phyloP scores from a whole-genome alignment of 2,113 vertebrate genomes.

The Donacobius atricapilla region DNA sequence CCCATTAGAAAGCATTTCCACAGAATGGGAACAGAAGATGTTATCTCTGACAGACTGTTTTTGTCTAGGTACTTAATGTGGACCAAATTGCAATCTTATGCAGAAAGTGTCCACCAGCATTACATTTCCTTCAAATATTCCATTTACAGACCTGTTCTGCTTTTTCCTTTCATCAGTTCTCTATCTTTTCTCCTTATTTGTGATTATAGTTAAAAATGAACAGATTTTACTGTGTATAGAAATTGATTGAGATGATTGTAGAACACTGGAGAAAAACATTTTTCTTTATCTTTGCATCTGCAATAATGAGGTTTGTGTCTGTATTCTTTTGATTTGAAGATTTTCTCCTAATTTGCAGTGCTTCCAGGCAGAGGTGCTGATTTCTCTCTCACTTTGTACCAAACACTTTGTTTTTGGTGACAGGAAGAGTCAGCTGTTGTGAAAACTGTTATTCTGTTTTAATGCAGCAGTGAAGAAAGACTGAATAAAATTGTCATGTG shows the following conservation, averaged over 20 bases:
- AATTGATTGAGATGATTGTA: background rate
- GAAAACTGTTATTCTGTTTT: slow-evolving; percentile 20
- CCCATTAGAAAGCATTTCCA: background rate
- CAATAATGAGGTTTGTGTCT: background rate
- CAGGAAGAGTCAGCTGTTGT: background rate
- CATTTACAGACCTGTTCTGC: background rate
- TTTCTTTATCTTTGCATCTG: background rate
- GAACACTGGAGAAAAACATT: background rate
- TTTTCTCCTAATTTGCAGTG: background rate
- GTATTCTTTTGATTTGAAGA: background rate
- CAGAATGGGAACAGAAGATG: background rate
- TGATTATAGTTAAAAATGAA: background rate
- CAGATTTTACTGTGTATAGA: background rate
- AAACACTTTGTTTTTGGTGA: background rate
- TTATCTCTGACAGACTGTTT: background rate
- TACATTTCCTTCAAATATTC: background rate
- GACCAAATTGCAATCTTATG: background rate
- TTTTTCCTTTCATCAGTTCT: background rate
- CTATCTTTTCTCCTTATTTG: background rate
- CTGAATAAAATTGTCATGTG: slow-evolving; percentile 1
- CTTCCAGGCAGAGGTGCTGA: background rate
- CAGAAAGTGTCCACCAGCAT: background rate
- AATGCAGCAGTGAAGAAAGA: background rate
- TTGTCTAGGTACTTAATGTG: background rate
- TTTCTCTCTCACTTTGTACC: background rate